A percentile compares a stretch with the other conserved stretches of the same genome.
phyloP scores from a whole-genome alignment of 2,797 vertebrate genomes.

The Peromyscus melanophrys region DNA sequence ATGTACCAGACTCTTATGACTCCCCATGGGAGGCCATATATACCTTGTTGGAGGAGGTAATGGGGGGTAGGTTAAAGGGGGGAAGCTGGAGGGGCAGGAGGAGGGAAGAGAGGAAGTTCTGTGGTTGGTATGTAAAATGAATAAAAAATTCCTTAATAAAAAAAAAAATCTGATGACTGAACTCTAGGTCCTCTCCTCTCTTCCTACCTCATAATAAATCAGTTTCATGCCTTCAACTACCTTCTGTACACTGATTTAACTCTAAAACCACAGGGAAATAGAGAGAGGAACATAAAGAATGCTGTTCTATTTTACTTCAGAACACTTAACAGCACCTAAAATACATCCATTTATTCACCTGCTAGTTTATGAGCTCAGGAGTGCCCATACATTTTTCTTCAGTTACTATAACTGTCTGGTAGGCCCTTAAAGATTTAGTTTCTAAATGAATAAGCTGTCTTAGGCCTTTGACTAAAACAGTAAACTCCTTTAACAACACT shows the following conservation, averaged over 20 bases:
- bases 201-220: neutral
- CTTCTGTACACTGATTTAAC: neutral
- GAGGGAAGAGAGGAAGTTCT: too few relatives aligned
- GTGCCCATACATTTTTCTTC: neutral
- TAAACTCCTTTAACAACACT: constrained; percentile 29
- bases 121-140: too few relatives aligned
- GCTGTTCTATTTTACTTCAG: neutral
- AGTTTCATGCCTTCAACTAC: constrained; percentile 27
- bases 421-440: constrained; percentile 34
- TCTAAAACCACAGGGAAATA: neutral
- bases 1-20: too few relatives aligned
- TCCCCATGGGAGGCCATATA: too few relatives aligned
- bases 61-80: too few relatives aligned
- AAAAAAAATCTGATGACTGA: constrained; percentile 21
- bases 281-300: neutral
- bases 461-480: constrained; percentile 30
- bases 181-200: neutral
- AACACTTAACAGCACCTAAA: neutral
- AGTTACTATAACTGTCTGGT: constrained; percentile 24
- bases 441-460: constrained; percentile 30
- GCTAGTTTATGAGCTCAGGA: constrained; percentile 4
- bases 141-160: too few relatives aligned
- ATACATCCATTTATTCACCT: constrained; percentile 4
- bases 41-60: too few relatives aligned
- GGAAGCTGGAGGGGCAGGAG: too few relatives aligned